phyloP scores from a whole-genome alignment of 2,113 vertebrate species.

The Pterocles burchelli region DNA sequence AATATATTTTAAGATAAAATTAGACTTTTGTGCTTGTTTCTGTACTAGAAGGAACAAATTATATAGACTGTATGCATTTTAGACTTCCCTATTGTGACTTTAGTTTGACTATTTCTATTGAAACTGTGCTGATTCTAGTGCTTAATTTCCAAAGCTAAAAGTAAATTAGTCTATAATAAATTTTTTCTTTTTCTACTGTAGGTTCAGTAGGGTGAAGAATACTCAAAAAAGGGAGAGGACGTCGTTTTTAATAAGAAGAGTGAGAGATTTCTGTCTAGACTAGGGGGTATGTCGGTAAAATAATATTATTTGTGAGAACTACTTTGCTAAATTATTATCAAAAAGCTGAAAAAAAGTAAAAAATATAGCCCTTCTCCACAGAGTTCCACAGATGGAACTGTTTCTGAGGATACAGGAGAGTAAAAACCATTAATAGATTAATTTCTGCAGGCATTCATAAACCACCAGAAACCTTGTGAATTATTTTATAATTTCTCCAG shows the following conservation, averaged over 20 bases:
- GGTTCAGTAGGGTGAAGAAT: not conserved
- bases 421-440: not conserved
- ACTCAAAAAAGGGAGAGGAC: not conserved
- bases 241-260: not conserved
- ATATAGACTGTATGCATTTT: not conserved
- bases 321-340: not conserved
- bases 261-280: not conserved
- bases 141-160: not conserved
- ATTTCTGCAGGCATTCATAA: not conserved
- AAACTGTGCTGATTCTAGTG: not conserved
- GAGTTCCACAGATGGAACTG: not conserved
- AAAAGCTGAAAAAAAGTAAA: not conserved
- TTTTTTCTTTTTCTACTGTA: not conserved
- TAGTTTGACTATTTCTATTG: not conserved
- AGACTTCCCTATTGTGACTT: not conserved
- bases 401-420: not conserved
- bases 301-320: not conserved
- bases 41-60: not conserved
- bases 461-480: not conserved
- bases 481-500: not conserved
- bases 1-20: not conserved
- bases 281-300: not conserved
- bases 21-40: not conserved
- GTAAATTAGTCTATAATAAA: not conserved
- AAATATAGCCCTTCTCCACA: not conserved